These are phyloP conservation scores for Heterotilapia buettikoferi DNA, from an alignment of 2,113 vertebrate genomes.

Conservation along the genomic window DNA sequence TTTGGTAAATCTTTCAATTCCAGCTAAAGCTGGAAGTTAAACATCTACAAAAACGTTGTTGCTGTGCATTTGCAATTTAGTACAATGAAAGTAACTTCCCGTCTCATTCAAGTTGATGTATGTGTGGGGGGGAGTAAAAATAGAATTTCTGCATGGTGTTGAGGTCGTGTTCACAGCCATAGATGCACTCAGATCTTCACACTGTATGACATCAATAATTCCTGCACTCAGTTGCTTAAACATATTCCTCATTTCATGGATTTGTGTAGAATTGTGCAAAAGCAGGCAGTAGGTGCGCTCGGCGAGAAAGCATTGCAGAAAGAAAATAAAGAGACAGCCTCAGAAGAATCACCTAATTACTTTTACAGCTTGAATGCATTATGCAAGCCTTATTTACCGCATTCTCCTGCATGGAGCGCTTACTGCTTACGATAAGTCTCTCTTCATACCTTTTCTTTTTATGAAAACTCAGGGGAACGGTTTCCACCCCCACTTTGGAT, in stretches of 20 bases:
- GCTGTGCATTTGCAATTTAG: background rate
- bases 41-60: background rate
- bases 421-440: background rate
- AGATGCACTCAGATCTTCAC: background rate
- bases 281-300: background rate
- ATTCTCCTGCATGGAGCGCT: background rate
- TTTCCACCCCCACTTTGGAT: background rate
- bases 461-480: background rate
- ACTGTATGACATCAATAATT: background rate
- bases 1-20: background rate
- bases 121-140: background rate
- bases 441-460: background rate
- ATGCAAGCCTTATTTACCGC: background rate
- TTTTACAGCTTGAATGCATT: slow-evolving; percentile 14
- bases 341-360: background rate
- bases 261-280: background rate
- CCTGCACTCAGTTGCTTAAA: background rate
- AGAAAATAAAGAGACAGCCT: background rate
- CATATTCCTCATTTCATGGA: background rate
- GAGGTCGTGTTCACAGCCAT: background rate
- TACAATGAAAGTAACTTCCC: background rate
- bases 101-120: background rate
- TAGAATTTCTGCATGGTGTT: background rate
- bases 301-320: background rate
- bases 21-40: background rate